These are phyloP conservation scores for Oreochromis spilurus DNA, from an alignment of 2,113 vertebrate species.

Conservation along the genomic window DNA sequence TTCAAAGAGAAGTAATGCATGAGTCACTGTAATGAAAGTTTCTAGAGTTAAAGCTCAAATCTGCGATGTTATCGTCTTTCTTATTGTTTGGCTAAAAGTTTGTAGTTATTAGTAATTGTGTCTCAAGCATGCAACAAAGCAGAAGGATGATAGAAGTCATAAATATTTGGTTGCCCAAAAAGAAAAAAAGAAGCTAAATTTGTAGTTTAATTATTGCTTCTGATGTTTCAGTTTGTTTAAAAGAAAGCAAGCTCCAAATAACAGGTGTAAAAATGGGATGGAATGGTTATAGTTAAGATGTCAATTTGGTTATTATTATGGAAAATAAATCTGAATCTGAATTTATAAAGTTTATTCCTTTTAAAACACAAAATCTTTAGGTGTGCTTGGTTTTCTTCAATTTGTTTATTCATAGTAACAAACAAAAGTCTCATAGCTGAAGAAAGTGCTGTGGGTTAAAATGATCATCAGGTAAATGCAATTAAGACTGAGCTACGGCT, in stretches of 20 bases:
- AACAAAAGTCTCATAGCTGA: neutral
- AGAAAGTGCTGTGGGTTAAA: neutral
- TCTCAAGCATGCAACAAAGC: neutral
- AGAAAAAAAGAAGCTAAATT: neutral
- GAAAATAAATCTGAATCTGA: neutral
- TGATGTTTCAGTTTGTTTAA: neutral
- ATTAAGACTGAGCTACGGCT: neutral
- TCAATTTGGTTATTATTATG: too few relatives aligned
- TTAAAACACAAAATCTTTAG: neutral
- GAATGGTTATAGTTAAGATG: neutral
- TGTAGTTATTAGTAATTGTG: neutral
- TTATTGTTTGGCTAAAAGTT: neutral
- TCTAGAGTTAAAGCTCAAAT: neutral
- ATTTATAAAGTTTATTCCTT: neutral
- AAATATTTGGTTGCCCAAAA: neutral
- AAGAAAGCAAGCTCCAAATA: neutral
- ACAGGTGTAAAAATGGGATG: neutral
- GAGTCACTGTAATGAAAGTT: neutral
- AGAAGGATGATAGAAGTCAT: neutral
- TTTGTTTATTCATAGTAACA: neutral
- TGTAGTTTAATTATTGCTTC: neutral
- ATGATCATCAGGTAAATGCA: neutral
- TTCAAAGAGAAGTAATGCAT: neutral
- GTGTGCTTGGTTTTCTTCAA: neutral
- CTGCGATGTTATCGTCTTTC: neutral